Evolutionary conservation across 2,113 vertebrate species (phyloP).

Genomic region (Cathartes aura): DNA sequence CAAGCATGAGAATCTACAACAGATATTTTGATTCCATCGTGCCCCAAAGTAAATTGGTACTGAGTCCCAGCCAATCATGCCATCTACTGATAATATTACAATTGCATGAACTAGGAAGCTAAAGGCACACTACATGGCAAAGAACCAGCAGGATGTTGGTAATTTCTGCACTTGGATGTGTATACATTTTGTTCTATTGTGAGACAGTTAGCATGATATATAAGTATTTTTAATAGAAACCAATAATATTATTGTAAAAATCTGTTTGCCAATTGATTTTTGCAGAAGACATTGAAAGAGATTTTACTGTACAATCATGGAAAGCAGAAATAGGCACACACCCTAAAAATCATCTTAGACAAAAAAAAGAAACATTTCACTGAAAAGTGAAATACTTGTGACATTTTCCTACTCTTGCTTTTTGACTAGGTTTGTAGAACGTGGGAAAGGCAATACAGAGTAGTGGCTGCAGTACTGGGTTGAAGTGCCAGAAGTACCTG

Average conservation of each 20-base stretch:
- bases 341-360: not conserved
- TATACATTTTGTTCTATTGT: not conserved
- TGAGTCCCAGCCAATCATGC: not conserved
- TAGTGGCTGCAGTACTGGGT: not conserved
- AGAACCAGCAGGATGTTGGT: not conserved
- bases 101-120: not conserved
- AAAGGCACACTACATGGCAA: not conserved
- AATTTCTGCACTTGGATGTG: not conserved
- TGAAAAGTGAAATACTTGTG: not conserved
- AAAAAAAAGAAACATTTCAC: not conserved
- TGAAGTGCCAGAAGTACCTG: not conserved
- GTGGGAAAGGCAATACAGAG: not conserved
- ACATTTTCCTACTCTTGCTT: not conserved
- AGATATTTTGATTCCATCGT: not conserved
- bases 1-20: not conserved
- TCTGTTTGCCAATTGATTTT: not conserved
- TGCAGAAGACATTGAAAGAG: not conserved
- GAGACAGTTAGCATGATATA: not conserved
- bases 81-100: not conserved
- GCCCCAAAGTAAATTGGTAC: not conserved
- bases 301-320: not conserved
- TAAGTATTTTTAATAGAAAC: not conserved
- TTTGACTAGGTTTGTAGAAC: not conserved
- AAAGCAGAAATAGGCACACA: not conserved
- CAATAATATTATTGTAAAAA: not conserved